Evolutionary conservation across 2,888 invertebrate species (phyloP).

Genomic region (Ypsolopha sequella): DNA sequence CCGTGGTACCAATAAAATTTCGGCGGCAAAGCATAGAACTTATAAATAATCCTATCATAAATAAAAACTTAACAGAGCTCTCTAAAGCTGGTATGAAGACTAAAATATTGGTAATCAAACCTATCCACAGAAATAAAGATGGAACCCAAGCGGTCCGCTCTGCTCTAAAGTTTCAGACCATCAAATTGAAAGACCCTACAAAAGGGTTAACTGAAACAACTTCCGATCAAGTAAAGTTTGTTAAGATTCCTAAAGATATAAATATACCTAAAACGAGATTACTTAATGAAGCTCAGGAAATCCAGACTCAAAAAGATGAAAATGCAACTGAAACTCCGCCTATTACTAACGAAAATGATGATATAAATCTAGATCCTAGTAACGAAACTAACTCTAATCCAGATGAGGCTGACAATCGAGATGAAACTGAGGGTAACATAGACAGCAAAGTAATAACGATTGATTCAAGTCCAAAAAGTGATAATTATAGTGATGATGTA

Average conservation of each 20-base stretch:
- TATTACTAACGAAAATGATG: neutral
- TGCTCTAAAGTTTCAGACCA: constrained; percentile 58
- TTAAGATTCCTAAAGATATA: constrained; percentile 44
- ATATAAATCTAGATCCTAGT: neutral
- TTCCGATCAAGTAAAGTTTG: constrained; percentile 49
- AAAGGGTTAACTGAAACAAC: constrained; percentile 27
- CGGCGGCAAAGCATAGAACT: constrained; percentile 49
- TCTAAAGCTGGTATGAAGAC: constrained; percentile 59
- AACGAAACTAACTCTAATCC: neutral
- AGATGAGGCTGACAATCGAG: too few species aligned
- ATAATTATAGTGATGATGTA: neutral
- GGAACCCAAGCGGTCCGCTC: constrained; percentile 28
- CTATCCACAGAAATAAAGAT: constrained; percentile 49
- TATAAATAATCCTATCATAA: constrained; percentile 54
- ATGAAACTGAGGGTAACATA: too few species aligned
- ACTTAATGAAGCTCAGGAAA: too few species aligned
- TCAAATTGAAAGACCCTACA: constrained; percentile 78
- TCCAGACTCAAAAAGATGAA: neutral
- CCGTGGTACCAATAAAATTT: constrained; percentile 46
- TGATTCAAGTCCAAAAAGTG: neutral
- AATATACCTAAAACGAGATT: too few species aligned
- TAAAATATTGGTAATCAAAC: constrained; percentile 60
- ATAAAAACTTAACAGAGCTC: constrained; percentile 52
- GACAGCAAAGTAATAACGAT: too few species aligned
- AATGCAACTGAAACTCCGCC: neutral